Percentiles rank a stretch among this genome's conserved stretches.
Evolutionary conservation across 2,888 invertebrate genomes (phyloP).

Genomic region (Hemaris fuciformis): DNA sequence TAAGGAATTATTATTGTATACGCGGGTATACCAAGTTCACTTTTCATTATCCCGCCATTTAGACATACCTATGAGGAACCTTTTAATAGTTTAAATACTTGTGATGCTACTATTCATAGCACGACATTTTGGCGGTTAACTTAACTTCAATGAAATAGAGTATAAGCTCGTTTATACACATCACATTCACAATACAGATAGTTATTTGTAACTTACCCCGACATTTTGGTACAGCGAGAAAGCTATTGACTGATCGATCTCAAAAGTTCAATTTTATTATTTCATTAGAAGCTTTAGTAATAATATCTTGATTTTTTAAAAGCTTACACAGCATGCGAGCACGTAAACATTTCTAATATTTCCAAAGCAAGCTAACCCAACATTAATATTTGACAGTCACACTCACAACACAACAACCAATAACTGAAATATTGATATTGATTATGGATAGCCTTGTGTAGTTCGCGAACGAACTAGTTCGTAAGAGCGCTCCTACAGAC

Average conservation of each 20-base stretch:
- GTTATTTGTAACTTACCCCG: slow-evolving; percentile 49
- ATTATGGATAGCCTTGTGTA: no score
- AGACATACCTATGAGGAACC: no score
- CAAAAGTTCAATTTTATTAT: background rate
- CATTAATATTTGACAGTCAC: background rate
- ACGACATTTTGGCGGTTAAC: background rate
- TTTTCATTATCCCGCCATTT: background rate
- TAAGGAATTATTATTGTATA: no score
- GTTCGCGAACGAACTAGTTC: no score
- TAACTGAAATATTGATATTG: background rate
- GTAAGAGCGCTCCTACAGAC: no score
- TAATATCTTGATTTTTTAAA: background rate
- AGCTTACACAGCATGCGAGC: background rate
- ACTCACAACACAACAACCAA: no score
- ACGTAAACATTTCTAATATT: background rate
- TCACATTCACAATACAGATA: background rate
- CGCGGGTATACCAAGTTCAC: background rate
- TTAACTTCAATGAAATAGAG: background rate
- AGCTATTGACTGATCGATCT: background rate
- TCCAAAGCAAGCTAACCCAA: background rate
- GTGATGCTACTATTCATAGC: no score
- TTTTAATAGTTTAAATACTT: no score
- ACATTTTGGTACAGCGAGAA: slow-evolving; percentile 45
- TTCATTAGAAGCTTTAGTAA: background rate
- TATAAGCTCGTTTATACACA: no score